These are phyloP conservation scores for Eciton burchellii DNA, from an alignment of 1,140 invertebrate genomes.

Conservation along the genomic window DNA sequence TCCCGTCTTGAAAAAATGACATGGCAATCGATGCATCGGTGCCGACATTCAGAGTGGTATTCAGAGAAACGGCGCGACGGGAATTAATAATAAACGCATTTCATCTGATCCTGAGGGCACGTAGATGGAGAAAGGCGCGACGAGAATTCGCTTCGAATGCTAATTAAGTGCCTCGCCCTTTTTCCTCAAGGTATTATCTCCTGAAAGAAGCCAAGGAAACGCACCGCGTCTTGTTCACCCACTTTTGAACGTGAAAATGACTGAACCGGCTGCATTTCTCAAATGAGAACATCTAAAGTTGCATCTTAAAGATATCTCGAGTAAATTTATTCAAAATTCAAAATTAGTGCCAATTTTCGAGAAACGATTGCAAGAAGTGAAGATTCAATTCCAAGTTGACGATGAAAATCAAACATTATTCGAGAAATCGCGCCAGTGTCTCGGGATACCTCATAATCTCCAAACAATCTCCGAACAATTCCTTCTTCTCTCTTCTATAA, in stretches of 20 bases:
- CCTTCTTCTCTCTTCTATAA: neutral
- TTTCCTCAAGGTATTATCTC: constrained; percentile 56
- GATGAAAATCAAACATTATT: constrained; percentile 6
- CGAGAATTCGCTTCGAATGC: constrained; percentile 77
- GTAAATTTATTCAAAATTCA: neutral
- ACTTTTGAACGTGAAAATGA: constrained; percentile 73
- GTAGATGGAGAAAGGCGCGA: constrained; percentile 65
- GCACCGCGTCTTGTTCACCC: constrained; percentile 9
- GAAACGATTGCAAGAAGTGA: neutral
- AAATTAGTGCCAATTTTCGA: neutral
- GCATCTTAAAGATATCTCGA: neutral
- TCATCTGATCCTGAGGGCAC: constrained; percentile 19
- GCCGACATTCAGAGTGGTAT: constrained; percentile 21
- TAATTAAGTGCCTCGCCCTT: constrained; percentile 78
- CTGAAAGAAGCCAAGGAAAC: constrained; percentile 18
- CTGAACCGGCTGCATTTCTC: neutral
- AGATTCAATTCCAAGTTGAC: neutral
- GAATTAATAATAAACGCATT: constrained; percentile 53
- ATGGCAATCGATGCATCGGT: constrained; percentile 1
- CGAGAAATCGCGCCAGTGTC: neutral
- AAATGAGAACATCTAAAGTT: constrained; percentile 16
- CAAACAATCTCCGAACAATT: neutral
- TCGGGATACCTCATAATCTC: neutral
- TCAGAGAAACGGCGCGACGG: constrained; percentile 25
- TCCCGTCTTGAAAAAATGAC: neutral